phyloP scores from a whole-genome alignment of 2,888 invertebrate genomes.

The Ophioninae sp. region DNA sequence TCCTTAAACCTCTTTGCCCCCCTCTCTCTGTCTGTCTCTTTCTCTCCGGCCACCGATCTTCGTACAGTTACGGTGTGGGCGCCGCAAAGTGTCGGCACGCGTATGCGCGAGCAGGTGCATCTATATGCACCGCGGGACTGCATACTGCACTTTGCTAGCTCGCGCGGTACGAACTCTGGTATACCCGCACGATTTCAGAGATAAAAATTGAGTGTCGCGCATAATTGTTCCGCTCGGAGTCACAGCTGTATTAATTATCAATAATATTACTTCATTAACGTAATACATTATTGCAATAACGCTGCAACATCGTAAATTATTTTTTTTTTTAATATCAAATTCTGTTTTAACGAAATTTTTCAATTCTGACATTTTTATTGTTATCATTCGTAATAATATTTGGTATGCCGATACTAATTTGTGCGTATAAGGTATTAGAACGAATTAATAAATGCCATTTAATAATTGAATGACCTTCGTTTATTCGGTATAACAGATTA shows the following conservation, averaged over 20 bases:
- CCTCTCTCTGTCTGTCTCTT: background rate
- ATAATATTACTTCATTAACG: constrained; percentile 2
- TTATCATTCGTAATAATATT: too few relatives aligned
- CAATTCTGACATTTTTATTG: too few relatives aligned
- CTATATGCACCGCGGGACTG: constrained; percentile 59
- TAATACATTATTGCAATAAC: background rate
- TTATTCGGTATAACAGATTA: too few relatives aligned
- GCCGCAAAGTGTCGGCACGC: constrained; percentile 76
- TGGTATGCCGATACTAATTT: too few relatives aligned
- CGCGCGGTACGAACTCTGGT: constrained; percentile 35
- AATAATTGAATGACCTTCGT: too few relatives aligned
- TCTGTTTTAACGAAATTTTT: too few relatives aligned
- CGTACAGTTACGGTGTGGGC: constrained; percentile 62
- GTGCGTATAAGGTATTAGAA: too few relatives aligned
- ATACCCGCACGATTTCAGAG: constrained; percentile 80
- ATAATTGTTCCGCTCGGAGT: constrained; percentile 64
- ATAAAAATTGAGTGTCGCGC: constrained; percentile 73
- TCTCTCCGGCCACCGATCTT: background rate
- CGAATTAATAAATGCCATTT: too few relatives aligned
- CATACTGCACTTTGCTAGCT: constrained; percentile 39
- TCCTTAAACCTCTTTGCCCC: constrained; percentile 5
- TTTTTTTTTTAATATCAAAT: background rate
- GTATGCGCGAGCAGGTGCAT: constrained; percentile 74
- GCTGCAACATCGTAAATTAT: background rate
- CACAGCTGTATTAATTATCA: constrained; percentile 52